These are phyloP conservation scores for Caenorhabditis becei DNA, from an alignment of 2,888 invertebrate genomes.

Conservation along the genomic window DNA sequence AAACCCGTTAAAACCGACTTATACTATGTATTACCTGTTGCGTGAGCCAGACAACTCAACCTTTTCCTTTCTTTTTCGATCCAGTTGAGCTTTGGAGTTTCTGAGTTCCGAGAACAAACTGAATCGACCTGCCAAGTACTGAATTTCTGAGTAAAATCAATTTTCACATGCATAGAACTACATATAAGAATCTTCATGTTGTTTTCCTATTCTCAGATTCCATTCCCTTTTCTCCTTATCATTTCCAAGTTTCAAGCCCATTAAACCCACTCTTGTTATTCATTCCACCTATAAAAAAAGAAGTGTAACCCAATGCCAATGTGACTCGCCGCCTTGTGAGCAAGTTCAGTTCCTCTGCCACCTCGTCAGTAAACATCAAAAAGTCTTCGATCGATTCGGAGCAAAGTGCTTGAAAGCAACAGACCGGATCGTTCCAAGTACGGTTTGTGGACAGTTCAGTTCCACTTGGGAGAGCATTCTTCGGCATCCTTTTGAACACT, in stretches of 20 bases:
- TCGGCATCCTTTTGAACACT: no score
- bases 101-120: not conserved
- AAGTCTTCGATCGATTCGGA: conserved; percentile 15
- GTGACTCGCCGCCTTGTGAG: conserved; percentile 18
- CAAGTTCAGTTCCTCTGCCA: conserved; percentile 1
- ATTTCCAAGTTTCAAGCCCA: no score
- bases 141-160: no score
- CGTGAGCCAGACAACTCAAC: not conserved
- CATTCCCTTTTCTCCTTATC: no score
- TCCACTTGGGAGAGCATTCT: not conserved
- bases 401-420: not conserved
- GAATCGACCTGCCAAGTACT: no score
- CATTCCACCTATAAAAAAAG: not conserved
- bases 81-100: no score
- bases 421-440: conserved; percentile 8
- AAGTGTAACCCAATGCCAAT: conserved; percentile 20
- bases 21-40: conserved; percentile 25
- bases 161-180: no score
- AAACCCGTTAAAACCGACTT: conserved; percentile 34
- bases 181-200: no score
- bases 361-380: conserved; percentile 5
- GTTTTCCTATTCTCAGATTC: no score
- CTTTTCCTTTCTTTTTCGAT: not conserved
- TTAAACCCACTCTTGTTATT: conserved; percentile 19
- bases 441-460: not conserved